phyloP scores from a whole-genome alignment of 1,140 invertebrate species.

The Leptinotarsa texana region DNA sequence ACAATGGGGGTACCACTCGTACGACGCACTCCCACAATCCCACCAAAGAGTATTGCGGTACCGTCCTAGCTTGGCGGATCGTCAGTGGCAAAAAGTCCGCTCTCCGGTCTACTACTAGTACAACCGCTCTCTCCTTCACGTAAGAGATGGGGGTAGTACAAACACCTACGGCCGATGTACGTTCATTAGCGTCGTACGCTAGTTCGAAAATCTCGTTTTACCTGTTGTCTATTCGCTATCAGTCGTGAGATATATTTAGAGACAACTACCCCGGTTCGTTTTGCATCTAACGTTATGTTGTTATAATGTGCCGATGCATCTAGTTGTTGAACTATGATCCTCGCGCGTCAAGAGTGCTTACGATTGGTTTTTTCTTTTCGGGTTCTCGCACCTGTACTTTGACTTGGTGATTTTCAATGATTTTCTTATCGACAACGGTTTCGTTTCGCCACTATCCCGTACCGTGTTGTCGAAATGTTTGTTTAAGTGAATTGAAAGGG shows the following conservation, averaged over 20 bases:
- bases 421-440: conserved; percentile 1
- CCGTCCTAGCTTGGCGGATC: not conserved
- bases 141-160: not conserved
- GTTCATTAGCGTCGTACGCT: conserved; percentile 39
- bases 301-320: not conserved
- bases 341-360: conserved; percentile 9
- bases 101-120: not conserved
- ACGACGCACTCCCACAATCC: not conserved
- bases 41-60: not conserved
- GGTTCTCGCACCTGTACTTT: conserved; percentile 8
- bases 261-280: conserved; percentile 31
- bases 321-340: not conserved
- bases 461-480: conserved; percentile 2
- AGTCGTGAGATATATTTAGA: conserved; percentile 43
- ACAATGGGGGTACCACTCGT: not conserved
- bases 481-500: conserved; percentile 7
- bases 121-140: not conserved
- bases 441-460: not conserved
- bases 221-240: conserved; percentile 47
- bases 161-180: conserved; percentile 27
- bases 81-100: conserved; percentile 19
- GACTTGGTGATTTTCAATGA: conserved; percentile 14
- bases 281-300: not conserved
- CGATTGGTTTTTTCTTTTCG: not conserved
- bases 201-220: conserved; percentile 53